Base-by-base conservation (phyloP, 2,113 vertebrate genomes). In the Lagopus leucura region DNA sequence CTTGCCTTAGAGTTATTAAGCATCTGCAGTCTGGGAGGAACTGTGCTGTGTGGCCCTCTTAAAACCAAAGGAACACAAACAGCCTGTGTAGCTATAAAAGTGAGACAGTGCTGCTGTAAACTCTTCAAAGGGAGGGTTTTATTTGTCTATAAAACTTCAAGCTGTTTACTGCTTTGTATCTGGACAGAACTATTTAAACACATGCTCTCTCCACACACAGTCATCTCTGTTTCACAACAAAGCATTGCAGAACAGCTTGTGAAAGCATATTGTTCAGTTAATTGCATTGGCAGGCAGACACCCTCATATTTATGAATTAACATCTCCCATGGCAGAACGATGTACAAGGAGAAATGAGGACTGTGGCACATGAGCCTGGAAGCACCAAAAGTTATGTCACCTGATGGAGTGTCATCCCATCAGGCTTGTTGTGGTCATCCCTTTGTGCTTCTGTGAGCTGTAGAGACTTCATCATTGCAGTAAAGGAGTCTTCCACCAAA, bases 181-280 rank as follows among this genome's bases (percentile, higher is more conserved):
- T 91, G 93, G 95, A 88, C 90, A 88, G 65, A 77, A 90, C 91
- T 83, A 65, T 88, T 57, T 90, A 88, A 95, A 96, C 94, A 93
- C 94, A 97, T 67, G 93, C 65, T 94, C 79, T 21, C 57, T 27
- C 69, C 4, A 13, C 65, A 88, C 70, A 73, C 79, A 94, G 85
- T 80, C 85, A 40, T 89, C 94, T 92, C 91, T 48, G 87, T 95
- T 94, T 95, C 94, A 90, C 85, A 95, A 94, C 88, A 90, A 89
- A 91, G 82, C 40, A 2, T 2, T 71, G 72, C 88, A 90, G 93
- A 96, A 95, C 95, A 97, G 94, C 85, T 97, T 97, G 94, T 67
- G 88, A 90, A 95, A 95, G 91, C 95, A 96, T 96, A 94, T 93
- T 96, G 96, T 91, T 94, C 82, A 57, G 88, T 75, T 95, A 95